These are phyloP conservation scores for Lasioglossum zephyrum DNA, from an alignment of 2,888 invertebrate genomes.

Conservation along the genomic window DNA sequence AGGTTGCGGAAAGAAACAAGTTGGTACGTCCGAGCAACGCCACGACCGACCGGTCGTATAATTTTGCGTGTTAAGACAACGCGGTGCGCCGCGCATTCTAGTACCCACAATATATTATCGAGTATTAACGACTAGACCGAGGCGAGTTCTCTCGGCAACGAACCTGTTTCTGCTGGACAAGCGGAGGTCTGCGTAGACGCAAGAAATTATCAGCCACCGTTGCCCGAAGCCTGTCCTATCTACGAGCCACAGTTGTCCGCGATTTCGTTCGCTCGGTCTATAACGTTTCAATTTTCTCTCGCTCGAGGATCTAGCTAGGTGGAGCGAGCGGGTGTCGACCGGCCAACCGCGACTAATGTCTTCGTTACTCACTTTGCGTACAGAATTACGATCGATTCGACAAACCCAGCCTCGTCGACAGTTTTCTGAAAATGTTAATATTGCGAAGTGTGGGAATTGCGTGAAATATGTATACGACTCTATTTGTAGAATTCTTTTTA, in stretches of 20 bases:
- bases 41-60: not conserved
- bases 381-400: not conserved
- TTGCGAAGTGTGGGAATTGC: no score
- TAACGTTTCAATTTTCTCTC: slow-evolving; percentile 6
- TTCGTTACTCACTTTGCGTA: not conserved
- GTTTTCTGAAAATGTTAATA: no score
- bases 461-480: no score
- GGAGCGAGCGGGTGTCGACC: not conserved
- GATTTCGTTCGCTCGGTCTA: not conserved
- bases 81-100: slow-evolving; percentile 30
- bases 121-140: slow-evolving; percentile 53
- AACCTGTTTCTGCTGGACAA: slow-evolving; percentile 52
- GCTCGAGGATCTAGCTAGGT: not conserved
- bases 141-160: slow-evolving; percentile 33
- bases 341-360: not conserved
- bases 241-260: not conserved
- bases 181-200: slow-evolving; percentile 24
- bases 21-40: not conserved
- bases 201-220: slow-evolving; percentile 39
- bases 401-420: not conserved
- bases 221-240: not conserved
- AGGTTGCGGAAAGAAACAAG: not conserved
- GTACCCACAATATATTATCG: slow-evolving; percentile 49
- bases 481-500: no score
- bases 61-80: slow-evolving; percentile 45